Conservation (phyloP, 1,140 invertebrate genomes). For the Tetragonula clypearis region DNA sequence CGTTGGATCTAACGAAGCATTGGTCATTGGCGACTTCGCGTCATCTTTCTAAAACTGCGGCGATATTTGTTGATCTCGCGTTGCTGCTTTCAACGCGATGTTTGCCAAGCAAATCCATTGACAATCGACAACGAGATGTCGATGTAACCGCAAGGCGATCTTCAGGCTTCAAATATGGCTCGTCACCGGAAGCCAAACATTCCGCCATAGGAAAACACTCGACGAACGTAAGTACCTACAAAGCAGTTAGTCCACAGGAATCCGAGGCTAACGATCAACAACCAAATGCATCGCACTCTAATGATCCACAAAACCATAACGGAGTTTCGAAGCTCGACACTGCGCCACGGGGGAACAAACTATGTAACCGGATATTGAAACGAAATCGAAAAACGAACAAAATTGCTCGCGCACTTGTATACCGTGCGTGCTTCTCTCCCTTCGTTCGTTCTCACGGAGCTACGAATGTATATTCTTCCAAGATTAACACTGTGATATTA, state of each 20-base stretch:
- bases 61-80: not conserved
- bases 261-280: not conserved
- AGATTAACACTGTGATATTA: too few relatives aligned
- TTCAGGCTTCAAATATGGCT: too few relatives aligned
- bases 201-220: slow-evolving; percentile 11
- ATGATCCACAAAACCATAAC: slow-evolving; percentile 23
- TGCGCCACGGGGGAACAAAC: too few relatives aligned
- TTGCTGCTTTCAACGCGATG: not conserved
- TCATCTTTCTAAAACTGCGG: too few relatives aligned
- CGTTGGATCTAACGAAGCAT: not conserved
- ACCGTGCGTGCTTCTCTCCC: too few relatives aligned
- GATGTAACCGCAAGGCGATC: not conserved
- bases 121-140: not conserved
- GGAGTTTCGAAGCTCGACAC: not conserved
- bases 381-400: not conserved
- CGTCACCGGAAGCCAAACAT: slow-evolving; percentile 29
- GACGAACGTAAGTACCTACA: not conserved
- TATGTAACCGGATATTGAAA: too few relatives aligned
- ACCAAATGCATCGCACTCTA: slow-evolving; percentile 4
- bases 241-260: slow-evolving; percentile 6
- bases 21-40: not conserved
- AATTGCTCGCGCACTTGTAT: not conserved
- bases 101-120: not conserved
- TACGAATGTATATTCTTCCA: too few relatives aligned
- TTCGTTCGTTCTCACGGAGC: too few relatives aligned